These are phyloP conservation scores for Neogobius melanostomus DNA, from an alignment of 2,113 vertebrate species.

Conservation along the genomic window DNA sequence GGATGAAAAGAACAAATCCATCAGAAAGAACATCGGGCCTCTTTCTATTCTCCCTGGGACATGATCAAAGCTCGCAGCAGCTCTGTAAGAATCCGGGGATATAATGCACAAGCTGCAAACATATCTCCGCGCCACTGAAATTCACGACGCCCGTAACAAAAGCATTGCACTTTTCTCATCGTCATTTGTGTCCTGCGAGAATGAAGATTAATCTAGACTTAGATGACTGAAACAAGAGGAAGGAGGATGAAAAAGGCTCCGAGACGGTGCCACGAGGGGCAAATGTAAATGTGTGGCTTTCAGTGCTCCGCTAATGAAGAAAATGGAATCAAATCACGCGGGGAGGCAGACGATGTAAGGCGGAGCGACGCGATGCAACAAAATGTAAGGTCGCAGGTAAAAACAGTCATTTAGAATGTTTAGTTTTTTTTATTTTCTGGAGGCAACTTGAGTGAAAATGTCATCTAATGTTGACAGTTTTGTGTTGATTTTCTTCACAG, in stretches of 20 bases:
- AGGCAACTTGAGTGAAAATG: too few species aligned
- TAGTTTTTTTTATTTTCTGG: too few species aligned
- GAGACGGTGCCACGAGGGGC: conserved; percentile 21
- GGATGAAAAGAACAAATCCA: conserved; percentile 49
- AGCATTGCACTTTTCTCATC: conserved; percentile 19
- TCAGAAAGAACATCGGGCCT: conserved; percentile 35
- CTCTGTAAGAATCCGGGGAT: conserved; percentile 53
- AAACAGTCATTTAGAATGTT: too few species aligned
- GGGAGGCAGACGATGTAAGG: conserved; percentile 35
- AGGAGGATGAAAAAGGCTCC: conserved; percentile 36
- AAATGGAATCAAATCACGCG: conserved; percentile 52
- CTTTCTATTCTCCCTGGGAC: conserved; percentile 55
- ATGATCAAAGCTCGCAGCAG: conserved; percentile 57
- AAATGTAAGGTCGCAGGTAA: too few species aligned
- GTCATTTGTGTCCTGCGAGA: conserved; percentile 39
- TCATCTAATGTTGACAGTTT: too few species aligned
- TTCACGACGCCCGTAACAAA: conserved; percentile 42
- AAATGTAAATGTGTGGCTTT: conserved; percentile 51
- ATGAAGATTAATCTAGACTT: conserved; percentile 60
- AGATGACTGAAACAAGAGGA: conserved; percentile 56
- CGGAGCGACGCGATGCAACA: conserved; percentile 14
- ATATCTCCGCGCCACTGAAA: conserved; percentile 43
- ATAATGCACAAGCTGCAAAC: conserved; percentile 37
- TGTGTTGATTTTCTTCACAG: too few species aligned
- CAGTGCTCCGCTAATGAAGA: conserved; percentile 54